A percentile compares a stretch with the other conserved stretches of the same genome.
Conservation (phyloP, 2,888 invertebrate species). For the Abrostola tripartita region DNA sequence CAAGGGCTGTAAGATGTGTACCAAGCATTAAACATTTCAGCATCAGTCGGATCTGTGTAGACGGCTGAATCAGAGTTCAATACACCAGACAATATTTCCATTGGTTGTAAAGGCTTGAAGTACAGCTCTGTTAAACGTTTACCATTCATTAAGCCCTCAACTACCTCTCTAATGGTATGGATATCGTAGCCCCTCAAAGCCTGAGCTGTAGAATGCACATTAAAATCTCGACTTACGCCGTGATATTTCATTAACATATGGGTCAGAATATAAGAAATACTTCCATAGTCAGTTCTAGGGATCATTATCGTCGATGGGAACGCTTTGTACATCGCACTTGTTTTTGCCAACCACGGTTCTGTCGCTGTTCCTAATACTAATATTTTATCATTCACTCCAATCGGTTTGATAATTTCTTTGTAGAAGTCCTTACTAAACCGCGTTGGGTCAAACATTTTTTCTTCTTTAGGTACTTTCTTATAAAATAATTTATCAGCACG, state of each 20-base stretch:
- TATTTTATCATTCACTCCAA: conserved; percentile 90
- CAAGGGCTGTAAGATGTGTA: conserved; percentile 77
- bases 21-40: conserved; percentile 84
- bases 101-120: conserved; percentile 83
- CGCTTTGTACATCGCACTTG: conserved; percentile 82
- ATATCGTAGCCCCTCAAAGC: conserved; percentile 87
- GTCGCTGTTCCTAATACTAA: conserved; percentile 91
- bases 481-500: conserved; percentile 91
- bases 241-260: conserved; percentile 89
- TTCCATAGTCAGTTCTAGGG: conserved; percentile 89
- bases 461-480: conserved; percentile 90
- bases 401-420: conserved; percentile 91
- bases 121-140: conserved; percentile 85
- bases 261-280: conserved; percentile 86
- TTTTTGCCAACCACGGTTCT: conserved; percentile 90
- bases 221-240: conserved; percentile 87
- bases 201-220: conserved; percentile 88
- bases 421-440: conserved; percentile 90
- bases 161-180: conserved; percentile 78
- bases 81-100: conserved; percentile 85
- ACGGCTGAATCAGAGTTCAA: conserved; percentile 68
- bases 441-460: conserved; percentile 90
- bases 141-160: conserved; percentile 80
- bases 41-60: conserved; percentile 78
- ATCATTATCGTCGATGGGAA: conserved; percentile 88